phyloP scores from a whole-genome alignment of 92 coral and sea anemone genomes.

The Palythoa caribaeorum region DNA sequence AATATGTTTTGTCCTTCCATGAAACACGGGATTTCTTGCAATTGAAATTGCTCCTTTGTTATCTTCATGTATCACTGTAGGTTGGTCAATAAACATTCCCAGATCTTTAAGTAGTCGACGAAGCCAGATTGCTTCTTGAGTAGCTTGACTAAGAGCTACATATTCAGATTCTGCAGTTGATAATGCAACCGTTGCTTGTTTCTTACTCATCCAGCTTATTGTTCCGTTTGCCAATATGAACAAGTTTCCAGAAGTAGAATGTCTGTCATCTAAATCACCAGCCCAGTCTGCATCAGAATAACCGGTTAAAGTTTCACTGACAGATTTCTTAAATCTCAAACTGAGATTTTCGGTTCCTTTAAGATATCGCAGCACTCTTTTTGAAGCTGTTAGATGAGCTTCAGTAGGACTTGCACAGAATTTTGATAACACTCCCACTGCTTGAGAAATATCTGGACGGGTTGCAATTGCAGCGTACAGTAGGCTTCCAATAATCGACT shows the following conservation, averaged over 20 bases:
- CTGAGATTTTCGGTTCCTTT: conserved; percentile 8
- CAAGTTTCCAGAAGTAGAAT: conserved; percentile 58
- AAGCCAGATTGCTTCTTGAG: too few relatives aligned
- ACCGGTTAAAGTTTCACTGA: conserved; percentile 16
- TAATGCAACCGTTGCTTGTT: conserved; percentile 34
- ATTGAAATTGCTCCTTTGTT: too few relatives aligned
- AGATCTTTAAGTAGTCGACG: too few relatives aligned
- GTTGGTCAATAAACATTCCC: too few relatives aligned
- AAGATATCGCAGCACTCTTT: conserved; percentile 11
- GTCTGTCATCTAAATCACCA: conserved; percentile 60
- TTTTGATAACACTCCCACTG: conserved; percentile 70
- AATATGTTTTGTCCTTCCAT: too few relatives aligned
- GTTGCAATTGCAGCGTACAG: conserved; percentile 66
- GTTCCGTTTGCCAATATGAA: conserved; percentile 53
- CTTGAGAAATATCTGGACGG: conserved; percentile 61
- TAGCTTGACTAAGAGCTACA: too few relatives aligned
- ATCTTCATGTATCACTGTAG: too few relatives aligned
- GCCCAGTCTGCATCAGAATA: conserved; percentile 62
- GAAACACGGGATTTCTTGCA: too few relatives aligned
- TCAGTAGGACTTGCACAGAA: conserved; percentile 52
- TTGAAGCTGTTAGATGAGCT: conserved; percentile 39
- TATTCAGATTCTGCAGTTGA: too few relatives aligned
- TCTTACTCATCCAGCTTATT: conserved; percentile 67
- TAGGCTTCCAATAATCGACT: conserved; percentile 64
- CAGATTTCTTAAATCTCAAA: conserved; percentile 9